phyloP scores from a whole-genome alignment of 2,113 vertebrate genomes.

The Erinaceus europaeus region DNA sequence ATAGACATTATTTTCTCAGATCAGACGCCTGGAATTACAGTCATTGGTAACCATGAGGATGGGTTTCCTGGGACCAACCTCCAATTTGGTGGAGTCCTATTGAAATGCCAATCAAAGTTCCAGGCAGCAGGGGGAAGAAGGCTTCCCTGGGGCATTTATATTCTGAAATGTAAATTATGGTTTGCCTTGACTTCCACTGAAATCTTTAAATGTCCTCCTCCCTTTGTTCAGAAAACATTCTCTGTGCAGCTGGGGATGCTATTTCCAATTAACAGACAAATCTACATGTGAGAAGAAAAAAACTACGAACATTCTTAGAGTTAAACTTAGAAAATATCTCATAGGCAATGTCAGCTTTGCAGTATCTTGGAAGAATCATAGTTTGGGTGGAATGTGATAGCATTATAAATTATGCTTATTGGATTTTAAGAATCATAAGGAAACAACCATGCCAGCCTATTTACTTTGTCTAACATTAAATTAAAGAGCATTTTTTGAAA shows the following conservation, averaged over 20 bases:
- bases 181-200: conserved; percentile 69
- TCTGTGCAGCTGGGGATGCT: conserved; percentile 70
- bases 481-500: conserved; percentile 1
- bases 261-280: conserved; percentile 71
- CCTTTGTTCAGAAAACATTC: conserved; percentile 68
- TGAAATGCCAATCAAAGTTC: conserved; percentile 68
- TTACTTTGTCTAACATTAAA: not conserved
- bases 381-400: not conserved
- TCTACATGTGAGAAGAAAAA: conserved; percentile 19
- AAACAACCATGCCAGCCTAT: not conserved
- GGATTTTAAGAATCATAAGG: not conserved
- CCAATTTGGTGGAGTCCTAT: conserved; percentile 59
- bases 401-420: not conserved
- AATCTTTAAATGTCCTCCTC: conserved; percentile 72
- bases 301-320: conserved; percentile 6
- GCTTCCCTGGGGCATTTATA: conserved; percentile 61
- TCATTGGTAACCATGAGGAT: conserved; percentile 47
- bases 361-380: not conserved
- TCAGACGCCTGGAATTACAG: conserved; percentile 59
- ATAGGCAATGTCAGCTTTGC: not conserved
- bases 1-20: conserved; percentile 47
- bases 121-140: conserved; percentile 54
- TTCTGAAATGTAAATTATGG: conserved; percentile 79
- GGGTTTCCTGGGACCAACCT: conserved; percentile 57
- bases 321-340: not conserved